These are phyloP conservation scores for Prionchulus punctatus DNA, from an alignment of 2,888 invertebrate species.

Conservation along the genomic window DNA sequence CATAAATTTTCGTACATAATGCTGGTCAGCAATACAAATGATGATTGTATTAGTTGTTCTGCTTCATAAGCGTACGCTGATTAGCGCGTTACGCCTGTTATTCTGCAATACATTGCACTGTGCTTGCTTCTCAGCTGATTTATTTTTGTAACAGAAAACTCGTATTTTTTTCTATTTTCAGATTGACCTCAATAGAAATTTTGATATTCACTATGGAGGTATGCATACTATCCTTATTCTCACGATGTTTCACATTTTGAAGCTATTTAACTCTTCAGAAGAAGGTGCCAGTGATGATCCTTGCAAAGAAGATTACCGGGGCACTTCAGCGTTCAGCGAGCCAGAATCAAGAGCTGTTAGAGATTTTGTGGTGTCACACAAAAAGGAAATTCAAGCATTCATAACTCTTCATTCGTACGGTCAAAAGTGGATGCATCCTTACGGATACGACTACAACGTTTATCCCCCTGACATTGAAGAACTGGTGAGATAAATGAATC, in stretches of 20 bases:
- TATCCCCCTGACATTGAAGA: slow-evolving; percentile 1
- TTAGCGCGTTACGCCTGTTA: too few species aligned
- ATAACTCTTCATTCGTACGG: slow-evolving; percentile 31
- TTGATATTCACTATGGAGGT: slow-evolving; percentile 25
- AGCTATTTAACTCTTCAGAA: neutral
- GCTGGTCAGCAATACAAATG: too few species aligned
- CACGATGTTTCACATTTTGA: too few species aligned
- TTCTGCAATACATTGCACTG: too few species aligned
- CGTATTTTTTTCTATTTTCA: too few species aligned
- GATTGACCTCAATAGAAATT: slow-evolving; percentile 24
- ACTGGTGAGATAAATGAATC: slow-evolving; percentile 16
- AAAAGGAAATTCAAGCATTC: slow-evolving; percentile 29
- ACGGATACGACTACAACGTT: slow-evolving; percentile 20
- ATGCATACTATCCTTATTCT: too few species aligned
- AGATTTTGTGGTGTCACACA: slow-evolving; percentile 21
- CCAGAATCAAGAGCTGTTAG: slow-evolving; percentile 23
- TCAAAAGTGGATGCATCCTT: slow-evolving; percentile 31
- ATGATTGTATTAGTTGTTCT: too few species aligned
- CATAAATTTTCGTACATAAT: too few species aligned
- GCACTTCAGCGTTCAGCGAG: slow-evolving; percentile 27
- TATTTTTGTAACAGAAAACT: too few species aligned
- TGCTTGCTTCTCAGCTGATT: neutral
- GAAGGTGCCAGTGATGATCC: slow-evolving; percentile 22
- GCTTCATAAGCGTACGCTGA: too few species aligned
- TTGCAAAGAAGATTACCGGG: slow-evolving; percentile 29